A percentile compares a stretch with the other conserved stretches of the same genome.
Evolutionary conservation across 1,140 invertebrate species (phyloP).

Genomic region (Euura saliciscinereae): DNA sequence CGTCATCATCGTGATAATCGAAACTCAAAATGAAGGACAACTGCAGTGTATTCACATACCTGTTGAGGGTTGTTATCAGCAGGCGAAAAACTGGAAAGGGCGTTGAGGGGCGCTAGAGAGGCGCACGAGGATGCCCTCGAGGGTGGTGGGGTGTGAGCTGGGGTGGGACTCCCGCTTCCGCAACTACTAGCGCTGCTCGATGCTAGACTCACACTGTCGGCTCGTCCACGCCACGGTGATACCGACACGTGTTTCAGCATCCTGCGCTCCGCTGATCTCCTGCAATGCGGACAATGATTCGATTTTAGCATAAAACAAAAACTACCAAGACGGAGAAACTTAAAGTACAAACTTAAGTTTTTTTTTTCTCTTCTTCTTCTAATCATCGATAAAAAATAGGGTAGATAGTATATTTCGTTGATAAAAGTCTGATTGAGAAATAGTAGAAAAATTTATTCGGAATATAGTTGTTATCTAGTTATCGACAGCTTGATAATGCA

Average conservation of each 20-base stretch:
- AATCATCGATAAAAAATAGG: background rate
- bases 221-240: constrained; percentile 78
- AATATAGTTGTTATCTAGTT: too few relatives aligned
- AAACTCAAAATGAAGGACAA: too few relatives aligned
- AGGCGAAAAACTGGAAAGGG: constrained; percentile 53
- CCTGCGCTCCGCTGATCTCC: constrained; percentile 31
- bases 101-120: constrained; percentile 52
- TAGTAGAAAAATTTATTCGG: too few relatives aligned
- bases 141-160: constrained; percentile 55
- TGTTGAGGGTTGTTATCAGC: too few relatives aligned
- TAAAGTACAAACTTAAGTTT: constrained; percentile 5
- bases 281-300: background rate
- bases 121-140: constrained; percentile 57
- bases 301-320: too few relatives aligned
- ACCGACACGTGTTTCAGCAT: constrained; percentile 92
- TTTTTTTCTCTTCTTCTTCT: background rate
- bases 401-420: too few relatives aligned
- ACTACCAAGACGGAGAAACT: too few relatives aligned
- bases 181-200: constrained; percentile 74
- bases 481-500: too few relatives aligned
- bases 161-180: constrained; percentile 57
- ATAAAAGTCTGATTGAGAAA: too few relatives aligned
- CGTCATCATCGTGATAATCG: too few relatives aligned
- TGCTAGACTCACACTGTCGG: constrained; percentile 81
- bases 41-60: too few relatives aligned